Base-by-base conservation (phyloP, 2,113 vertebrate genomes). In the Protobothrops flavoviridis region DNA sequence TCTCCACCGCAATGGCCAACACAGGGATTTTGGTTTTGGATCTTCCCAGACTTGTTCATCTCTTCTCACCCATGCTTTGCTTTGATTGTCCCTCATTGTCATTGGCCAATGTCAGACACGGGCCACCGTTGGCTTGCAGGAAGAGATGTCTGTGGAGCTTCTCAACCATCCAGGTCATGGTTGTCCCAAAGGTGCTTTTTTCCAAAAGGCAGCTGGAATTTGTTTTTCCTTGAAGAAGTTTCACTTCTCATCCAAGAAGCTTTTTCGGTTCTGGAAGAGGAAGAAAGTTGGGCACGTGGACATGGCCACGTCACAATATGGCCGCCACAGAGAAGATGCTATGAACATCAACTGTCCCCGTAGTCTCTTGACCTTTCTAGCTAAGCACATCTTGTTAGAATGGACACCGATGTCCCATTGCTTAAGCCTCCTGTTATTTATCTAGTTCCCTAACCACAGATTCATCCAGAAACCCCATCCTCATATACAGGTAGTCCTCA, bases 351-450 rank as follows among this genome's bases (percentile, higher is more conserved):
- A 94, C 94, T 93, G 94, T 95, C 96, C 94, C 94, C 96, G 95
- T 96, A 94, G 95, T 96, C 94, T 26, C 95, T 94, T 94, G 95
- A 95, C n/a, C 15, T 2, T 17, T n/a, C 13, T 7, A 74, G 69
- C 69, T 39, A 33, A 74, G 69, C 17, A 92, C 90, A 85, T 5
- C 88, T 93, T 88, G 90, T 94, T 94, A 95, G 94, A 95, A 95
- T 93, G 94, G 96, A 94, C 94, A 92, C 95, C 94, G 95, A 96
- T 95, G 96, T 96, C 95, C 24, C 23, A 10, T 20, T 8, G 33
- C 7, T 56, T 26, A 7, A 93, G 96, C 94, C 94, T 96, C 96
- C 96, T 95, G 96, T 95, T 95, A 94, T 95, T 95, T 96, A 94
- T 56, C 23, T 95, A 93, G 93, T 74, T 96, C 92, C 96, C 95